Evolutionary conservation across 2,888 invertebrate species (phyloP).

Genomic region (Pterobdella sp.): DNA sequence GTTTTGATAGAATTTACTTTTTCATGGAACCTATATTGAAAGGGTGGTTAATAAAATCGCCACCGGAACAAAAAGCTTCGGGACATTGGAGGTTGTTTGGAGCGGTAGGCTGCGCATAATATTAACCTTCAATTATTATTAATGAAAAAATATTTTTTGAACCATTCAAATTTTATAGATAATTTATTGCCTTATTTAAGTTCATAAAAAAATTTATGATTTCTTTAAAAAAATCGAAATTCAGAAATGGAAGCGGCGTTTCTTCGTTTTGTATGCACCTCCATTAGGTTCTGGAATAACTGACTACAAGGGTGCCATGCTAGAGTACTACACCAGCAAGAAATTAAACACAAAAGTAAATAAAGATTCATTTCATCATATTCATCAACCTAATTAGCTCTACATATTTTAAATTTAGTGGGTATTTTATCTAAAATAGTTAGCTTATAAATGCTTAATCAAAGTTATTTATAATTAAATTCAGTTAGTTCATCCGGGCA

Average conservation of each 20-base stretch:
- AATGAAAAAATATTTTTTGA: slow-evolving; percentile 1
- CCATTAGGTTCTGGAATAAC: slow-evolving; percentile 57
- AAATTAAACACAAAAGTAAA: slow-evolving; percentile 38
- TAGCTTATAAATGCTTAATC: too few relatives aligned
- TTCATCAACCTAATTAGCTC: too few relatives aligned
- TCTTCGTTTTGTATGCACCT: slow-evolving; percentile 78
- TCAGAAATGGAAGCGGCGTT: slow-evolving; percentile 88
- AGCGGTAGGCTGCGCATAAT: slow-evolving; percentile 23
- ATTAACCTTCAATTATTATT: background rate
- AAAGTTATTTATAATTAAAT: too few relatives aligned
- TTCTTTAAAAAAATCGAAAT: slow-evolving; percentile 38
- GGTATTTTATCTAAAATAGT: too few relatives aligned
- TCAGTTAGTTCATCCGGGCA: too few relatives aligned
- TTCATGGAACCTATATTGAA: slow-evolving; percentile 32
- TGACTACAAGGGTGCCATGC: slow-evolving; percentile 76
- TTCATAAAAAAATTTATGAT: background rate
- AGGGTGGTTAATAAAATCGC: slow-evolving; percentile 34
- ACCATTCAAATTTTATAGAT: background rate
- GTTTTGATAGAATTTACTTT: background rate
- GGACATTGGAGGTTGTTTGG: slow-evolving; percentile 32
- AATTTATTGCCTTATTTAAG: background rate
- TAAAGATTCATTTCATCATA: too few relatives aligned
- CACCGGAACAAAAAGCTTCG: slow-evolving; percentile 32
- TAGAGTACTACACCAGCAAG: slow-evolving; percentile 81
- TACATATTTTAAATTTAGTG: too few relatives aligned